A percentile compares a stretch with the other conserved stretches of the same genome.
phyloP scores from a whole-genome alignment of 2,888 invertebrate genomes.

The Drosophila paranaensis region DNA sequence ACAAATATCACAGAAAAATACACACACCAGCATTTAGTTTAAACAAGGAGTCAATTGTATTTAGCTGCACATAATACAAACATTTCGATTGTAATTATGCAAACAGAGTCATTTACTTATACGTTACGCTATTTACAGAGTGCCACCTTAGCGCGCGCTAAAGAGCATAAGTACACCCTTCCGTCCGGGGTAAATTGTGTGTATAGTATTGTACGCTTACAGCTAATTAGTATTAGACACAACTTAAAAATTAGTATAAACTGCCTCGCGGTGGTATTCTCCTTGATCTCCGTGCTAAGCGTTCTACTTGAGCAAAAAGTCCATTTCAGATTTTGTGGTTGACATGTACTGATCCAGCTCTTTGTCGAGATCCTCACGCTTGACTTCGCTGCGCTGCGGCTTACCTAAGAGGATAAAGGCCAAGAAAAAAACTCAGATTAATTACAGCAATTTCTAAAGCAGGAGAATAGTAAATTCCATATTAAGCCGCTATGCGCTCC shows the following conservation, averaged over 20 bases:
- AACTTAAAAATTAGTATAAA: slow-evolving; percentile 49
- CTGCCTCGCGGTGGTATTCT: slow-evolving; percentile 65
- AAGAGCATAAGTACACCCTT: slow-evolving; percentile 20
- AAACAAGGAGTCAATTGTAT: slow-evolving; percentile 55
- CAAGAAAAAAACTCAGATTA: slow-evolving; percentile 25
- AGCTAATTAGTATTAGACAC: slow-evolving; percentile 43
- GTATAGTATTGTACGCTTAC: slow-evolving; percentile 37
- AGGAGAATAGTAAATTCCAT: slow-evolving; percentile 15
- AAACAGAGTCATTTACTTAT: slow-evolving; percentile 40
- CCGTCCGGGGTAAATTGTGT: slow-evolving; percentile 3
- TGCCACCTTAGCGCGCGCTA: slow-evolving; percentile 16
- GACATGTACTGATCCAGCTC: slow-evolving; percentile 91
- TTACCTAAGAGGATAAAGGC: slow-evolving; percentile 61
- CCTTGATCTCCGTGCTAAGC: slow-evolving; percentile 20
- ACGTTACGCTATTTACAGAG: slow-evolving; percentile 47
- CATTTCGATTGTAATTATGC: slow-evolving; percentile 33
- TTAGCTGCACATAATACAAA: slow-evolving; percentile 44
- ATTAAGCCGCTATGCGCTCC: slow-evolving; percentile 25
- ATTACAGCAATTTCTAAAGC: not conserved
- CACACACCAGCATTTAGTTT: slow-evolving; percentile 24
- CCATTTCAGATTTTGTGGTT: slow-evolving; percentile 86
- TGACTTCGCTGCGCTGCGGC: slow-evolving; percentile 71
- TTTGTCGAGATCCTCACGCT: slow-evolving; percentile 88
- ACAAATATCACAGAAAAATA: slow-evolving; percentile 6
- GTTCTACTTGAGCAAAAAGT: slow-evolving; percentile 74